Conservation (phyloP, 1,140 invertebrate genomes). For the Drosophila micromelanica region DNA sequence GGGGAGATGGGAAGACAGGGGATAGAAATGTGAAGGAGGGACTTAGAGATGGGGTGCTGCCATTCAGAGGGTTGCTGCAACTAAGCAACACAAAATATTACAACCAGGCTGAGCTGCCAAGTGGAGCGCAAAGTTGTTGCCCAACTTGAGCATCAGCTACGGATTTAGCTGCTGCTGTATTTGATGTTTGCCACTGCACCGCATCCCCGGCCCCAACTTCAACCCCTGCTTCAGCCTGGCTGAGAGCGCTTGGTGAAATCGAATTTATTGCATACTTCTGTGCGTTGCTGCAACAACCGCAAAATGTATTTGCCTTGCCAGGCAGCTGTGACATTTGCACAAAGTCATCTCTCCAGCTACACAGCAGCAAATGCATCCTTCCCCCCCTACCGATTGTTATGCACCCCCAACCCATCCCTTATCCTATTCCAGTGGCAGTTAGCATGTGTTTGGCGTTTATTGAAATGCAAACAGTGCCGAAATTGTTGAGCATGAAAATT, state of each 20-base stretch:
- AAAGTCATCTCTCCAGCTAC: constrained; percentile 27
- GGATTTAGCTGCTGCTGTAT: constrained; percentile 34
- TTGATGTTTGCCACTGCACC: constrained; percentile 56
- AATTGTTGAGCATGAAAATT: constrained; percentile 58
- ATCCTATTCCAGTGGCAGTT: constrained; percentile 28
- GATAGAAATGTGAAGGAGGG: too few species aligned
- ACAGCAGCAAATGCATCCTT: neutral
- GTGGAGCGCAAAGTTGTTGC: constrained; percentile 57
- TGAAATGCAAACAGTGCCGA: constrained; percentile 58
- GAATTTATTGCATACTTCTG: constrained; percentile 79
- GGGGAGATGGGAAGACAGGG: too few species aligned
- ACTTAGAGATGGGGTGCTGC: too few species aligned
- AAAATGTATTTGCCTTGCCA: constrained; percentile 71
- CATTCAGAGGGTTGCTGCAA: constrained; percentile 30
- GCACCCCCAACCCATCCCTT: neutral
- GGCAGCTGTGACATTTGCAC: constrained; percentile 66
- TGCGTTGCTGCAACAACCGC: constrained; percentile 62
- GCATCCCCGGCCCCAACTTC: neutral
- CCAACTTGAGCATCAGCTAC: constrained; percentile 21
- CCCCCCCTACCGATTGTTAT: neutral
- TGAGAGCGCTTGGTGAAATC: constrained; percentile 46
- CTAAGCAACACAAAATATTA: constrained; percentile 70
- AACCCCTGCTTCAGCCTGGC: neutral
- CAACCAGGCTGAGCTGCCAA: constrained; percentile 57
- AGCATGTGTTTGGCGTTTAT: constrained; percentile 71